Evolutionary conservation across 1,140 invertebrate genomes (phyloP), one percentile per base, ranked within the genome.

Genomic region (Zaprionus tsacasi): DNA sequence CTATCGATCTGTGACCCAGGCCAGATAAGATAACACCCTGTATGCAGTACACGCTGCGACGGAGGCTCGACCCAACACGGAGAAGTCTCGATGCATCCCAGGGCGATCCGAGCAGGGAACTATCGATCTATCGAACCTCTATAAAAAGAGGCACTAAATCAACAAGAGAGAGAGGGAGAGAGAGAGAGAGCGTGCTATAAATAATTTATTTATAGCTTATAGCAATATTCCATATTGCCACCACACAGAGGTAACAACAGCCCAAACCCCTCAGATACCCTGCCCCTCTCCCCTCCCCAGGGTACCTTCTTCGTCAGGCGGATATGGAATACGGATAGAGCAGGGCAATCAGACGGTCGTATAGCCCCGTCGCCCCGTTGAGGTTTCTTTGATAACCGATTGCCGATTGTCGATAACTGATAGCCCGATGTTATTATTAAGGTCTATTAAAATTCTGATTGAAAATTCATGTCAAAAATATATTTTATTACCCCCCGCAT

Each of bases 381-480:
- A 13, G 36, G 21, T 56, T 38, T 58, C 15, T 81, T 71, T 86
- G 85, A 90, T 89, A 81, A 82, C 65, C 78, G 85, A 87, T 91
- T 45, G 40, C 15, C 40, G 40, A 43, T 15, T 45, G 40, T 15
- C 40, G 40, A 90, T 89, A 89, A 79, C 81, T 89, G 86, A 91
- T 91, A 91, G 82, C 78, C 78, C 2, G 21, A 88, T 90, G 90
- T 85, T 91, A 91, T 91, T 91, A 91, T 91, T 85, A 91, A 91
- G 81, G 81, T 86, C 75, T 88, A 91, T 91, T 91, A 91, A 90
- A 91, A 91, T 91, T 91, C 90, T 91, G 90, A 91, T 91, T 91
- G 90, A 91, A 91, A 91, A 90, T 91, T 91, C 90, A 90, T 91
- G 90, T 91, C 90, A 91, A 91, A 91, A 90, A 88, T 91, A 88